Evolutionary conservation across 2,888 invertebrate species (phyloP).

Genomic region (Drosophila ustulata): DNA sequence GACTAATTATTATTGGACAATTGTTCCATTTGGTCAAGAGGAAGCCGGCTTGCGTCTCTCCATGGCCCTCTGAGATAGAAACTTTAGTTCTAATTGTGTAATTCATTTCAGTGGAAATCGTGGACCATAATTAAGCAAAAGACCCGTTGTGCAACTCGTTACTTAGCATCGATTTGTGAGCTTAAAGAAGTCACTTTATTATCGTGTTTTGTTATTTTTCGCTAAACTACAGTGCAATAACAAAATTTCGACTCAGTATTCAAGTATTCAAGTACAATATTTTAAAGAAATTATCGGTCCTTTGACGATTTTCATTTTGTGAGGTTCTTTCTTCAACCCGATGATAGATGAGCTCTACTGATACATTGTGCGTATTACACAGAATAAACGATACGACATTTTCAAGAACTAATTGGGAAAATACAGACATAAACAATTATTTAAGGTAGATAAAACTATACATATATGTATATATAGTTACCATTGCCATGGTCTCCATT

Average conservation of each 20-base stretch:
- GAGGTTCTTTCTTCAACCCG: background rate
- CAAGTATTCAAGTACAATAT: background rate
- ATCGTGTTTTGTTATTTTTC: background rate
- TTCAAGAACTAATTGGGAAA: conserved; percentile 56
- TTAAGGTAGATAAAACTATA: background rate
- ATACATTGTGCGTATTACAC: conserved; percentile 74
- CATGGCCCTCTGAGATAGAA: background rate
- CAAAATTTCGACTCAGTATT: background rate
- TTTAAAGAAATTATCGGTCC: background rate
- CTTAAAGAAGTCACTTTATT: conserved; percentile 2
- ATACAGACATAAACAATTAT: background rate
- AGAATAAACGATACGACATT: conserved; percentile 73
- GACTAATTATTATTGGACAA: conserved; percentile 31
- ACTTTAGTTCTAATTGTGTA: conserved; percentile 44
- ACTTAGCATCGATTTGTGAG: conserved; percentile 53
- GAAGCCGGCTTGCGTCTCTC: background rate
- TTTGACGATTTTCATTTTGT: background rate
- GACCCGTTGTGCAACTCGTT: conserved; percentile 18
- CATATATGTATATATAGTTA: conserved; percentile 14
- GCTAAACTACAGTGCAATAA: background rate
- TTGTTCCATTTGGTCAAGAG: conserved; percentile 14
- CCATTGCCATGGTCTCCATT: conserved; percentile 71
- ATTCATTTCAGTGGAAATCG: conserved; percentile 57
- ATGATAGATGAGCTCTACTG: conserved; percentile 26
- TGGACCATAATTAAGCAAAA: conserved; percentile 23